Conservation (phyloP, 2,888 invertebrate genomes). For the Nomada hirtipes region DNA sequence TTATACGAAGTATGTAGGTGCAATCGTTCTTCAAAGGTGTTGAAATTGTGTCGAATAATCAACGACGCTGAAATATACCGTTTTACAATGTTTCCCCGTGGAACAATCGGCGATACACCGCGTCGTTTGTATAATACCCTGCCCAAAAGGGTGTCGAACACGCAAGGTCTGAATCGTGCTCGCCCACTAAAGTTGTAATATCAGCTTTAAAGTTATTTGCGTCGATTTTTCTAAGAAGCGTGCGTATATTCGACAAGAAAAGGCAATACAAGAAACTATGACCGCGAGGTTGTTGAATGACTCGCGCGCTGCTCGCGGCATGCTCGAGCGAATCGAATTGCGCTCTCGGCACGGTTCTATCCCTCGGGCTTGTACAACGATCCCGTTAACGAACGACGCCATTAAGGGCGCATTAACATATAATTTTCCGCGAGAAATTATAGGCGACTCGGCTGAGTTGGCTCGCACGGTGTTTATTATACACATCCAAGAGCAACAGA, state of each 20-base stretch:
- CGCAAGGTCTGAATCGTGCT: neutral
- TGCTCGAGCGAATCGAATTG: constrained; percentile 65
- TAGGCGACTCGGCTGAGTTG: constrained; percentile 77
- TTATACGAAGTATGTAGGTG: no score
- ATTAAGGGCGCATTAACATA: constrained; percentile 79
- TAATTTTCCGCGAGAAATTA: constrained; percentile 80
- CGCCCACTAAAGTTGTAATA: constrained; percentile 28
- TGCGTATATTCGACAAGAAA: constrained; percentile 39
- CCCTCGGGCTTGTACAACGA: constrained; percentile 66
- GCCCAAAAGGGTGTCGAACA: constrained; percentile 2
- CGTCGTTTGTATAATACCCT: constrained; percentile 9
- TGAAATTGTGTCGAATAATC: neutral
- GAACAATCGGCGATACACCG: neutral
- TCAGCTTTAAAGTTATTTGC: constrained; percentile 28
- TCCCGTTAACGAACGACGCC: constrained; percentile 80
- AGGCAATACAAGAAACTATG: constrained; percentile 48
- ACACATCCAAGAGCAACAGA: constrained; percentile 68
- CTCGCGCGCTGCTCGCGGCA: constrained; percentile 40
- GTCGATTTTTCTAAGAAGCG: constrained; percentile 19
- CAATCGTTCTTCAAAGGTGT: neutral
- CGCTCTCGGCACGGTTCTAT: constrained; percentile 62
- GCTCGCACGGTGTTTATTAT: constrained; percentile 79
- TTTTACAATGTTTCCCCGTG: constrained; percentile 7
- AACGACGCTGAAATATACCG: neutral
- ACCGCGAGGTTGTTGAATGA: constrained; percentile 49